Evolutionary conservation across 2,888 invertebrate species (phyloP).

Genomic region (Helleia helle): DNA sequence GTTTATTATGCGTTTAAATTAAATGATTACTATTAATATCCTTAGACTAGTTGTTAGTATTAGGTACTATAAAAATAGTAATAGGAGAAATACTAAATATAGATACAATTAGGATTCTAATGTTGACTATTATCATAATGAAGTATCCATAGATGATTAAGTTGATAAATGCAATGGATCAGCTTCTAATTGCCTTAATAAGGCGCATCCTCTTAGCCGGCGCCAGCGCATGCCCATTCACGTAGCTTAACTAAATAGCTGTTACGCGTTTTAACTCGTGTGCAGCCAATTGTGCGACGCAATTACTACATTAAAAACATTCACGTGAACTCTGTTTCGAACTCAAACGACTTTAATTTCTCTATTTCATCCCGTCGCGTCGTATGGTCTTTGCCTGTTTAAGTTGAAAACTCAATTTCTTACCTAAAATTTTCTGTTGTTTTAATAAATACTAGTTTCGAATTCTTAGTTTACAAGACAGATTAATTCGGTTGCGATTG

Average conservation of each 20-base stretch:
- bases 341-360: not conserved
- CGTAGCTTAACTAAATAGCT: slow-evolving; percentile 13
- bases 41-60: too few relatives aligned
- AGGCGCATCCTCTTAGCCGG: slow-evolving; percentile 50
- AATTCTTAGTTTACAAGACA: too few relatives aligned
- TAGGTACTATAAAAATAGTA: too few relatives aligned
- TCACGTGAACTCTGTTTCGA: not conserved
- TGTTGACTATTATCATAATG: slow-evolving; percentile 12
- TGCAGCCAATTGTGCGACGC: not conserved
- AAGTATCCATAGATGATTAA: slow-evolving; percentile 2
- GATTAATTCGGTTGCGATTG: too few relatives aligned
- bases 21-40: too few relatives aligned
- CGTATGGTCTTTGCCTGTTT: too few relatives aligned
- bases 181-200: slow-evolving; percentile 58
- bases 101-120: slow-evolving; percentile 6
- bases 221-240: slow-evolving; percentile 31
- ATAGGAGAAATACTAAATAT: slow-evolving; percentile 1
- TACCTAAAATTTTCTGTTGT: too few relatives aligned
- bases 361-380: not conserved
- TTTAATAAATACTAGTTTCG: too few relatives aligned
- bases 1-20: too few relatives aligned
- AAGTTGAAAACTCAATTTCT: too few relatives aligned
- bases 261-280: slow-evolving; percentile 17
- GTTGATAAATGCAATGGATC: slow-evolving; percentile 33
- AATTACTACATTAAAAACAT: slow-evolving; percentile 3